phyloP scores from a whole-genome alignment of 2,113 vertebrate species.

The Clinocottus analis region DNA sequence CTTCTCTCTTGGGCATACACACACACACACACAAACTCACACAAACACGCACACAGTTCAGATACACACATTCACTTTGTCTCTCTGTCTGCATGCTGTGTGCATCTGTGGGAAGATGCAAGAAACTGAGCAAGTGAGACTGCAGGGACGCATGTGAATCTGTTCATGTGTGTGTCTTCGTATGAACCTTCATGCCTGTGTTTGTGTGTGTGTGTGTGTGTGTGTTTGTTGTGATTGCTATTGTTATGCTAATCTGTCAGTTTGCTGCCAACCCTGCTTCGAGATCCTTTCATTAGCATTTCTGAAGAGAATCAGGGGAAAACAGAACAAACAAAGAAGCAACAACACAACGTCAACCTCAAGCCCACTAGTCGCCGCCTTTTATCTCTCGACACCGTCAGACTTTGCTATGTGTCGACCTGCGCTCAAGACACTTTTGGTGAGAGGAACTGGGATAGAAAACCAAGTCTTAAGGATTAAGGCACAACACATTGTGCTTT shows the following conservation, averaged over 20 bases:
- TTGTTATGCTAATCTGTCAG: conserved; percentile 74
- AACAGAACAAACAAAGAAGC: conserved; percentile 61
- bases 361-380: conserved; percentile 43
- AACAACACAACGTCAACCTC: conserved; percentile 48
- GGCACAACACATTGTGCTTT: conserved; percentile 28
- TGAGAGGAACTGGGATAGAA: conserved; percentile 59
- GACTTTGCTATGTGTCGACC: conserved; percentile 43
- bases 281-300: conserved; percentile 71
- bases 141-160: conserved; percentile 11
- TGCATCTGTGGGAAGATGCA: conserved; percentile 12
- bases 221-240: conserved; percentile 48
- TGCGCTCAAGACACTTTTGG: conserved; percentile 19
- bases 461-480: conserved; percentile 11
- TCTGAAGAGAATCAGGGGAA: conserved; percentile 67
- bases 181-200: background rate
- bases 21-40: conserved; percentile 21
- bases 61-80: conserved; percentile 2
- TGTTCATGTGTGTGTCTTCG: conserved; percentile 4
- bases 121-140: conserved; percentile 8
- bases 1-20: conserved; percentile 4
- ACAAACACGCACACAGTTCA: conserved; percentile 25
- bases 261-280: conserved; percentile 59
- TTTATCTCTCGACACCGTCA: conserved; percentile 57
- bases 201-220: conserved; percentile 21
- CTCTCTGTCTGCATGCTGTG: conserved; percentile 35